Conservation (phyloP, 2,797 vertebrate genomes). For the Propithecus perrieri region DNA sequence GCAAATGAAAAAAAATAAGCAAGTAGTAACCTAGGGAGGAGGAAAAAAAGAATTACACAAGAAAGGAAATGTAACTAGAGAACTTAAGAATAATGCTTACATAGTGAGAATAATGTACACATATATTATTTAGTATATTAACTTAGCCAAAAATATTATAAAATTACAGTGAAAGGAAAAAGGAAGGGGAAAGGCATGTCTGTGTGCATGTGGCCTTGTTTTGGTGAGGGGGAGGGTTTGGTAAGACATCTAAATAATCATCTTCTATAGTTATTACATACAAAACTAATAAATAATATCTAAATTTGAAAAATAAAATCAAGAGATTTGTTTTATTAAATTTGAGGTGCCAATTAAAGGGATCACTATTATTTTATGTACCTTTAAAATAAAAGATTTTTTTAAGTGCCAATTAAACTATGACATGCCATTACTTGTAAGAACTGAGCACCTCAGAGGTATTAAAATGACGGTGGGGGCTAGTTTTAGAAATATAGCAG, state of each 20-base stretch:
- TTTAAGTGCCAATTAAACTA: neutral
- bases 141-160: neutral
- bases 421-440: neutral
- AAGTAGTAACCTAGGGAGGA: neutral
- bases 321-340: neutral
- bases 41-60: neutral
- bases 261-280: neutral
- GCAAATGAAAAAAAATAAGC: neutral
- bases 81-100: neutral
- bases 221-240: neutral
- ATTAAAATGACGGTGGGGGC: neutral
- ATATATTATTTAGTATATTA: neutral
- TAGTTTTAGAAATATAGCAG: neutral
- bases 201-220: neutral
- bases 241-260: neutral
- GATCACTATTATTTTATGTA: neutral
- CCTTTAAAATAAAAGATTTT: neutral
- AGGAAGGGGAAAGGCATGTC: neutral
- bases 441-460: neutral
- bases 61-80: neutral
- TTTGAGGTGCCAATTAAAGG: neutral
- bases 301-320: constrained; percentile 14
- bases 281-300: neutral
- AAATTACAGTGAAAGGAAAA: neutral
- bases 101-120: neutral